Evolutionary conservation across 2,888 invertebrate species (phyloP).

Genomic region (Eupithecia exiguata): DNA sequence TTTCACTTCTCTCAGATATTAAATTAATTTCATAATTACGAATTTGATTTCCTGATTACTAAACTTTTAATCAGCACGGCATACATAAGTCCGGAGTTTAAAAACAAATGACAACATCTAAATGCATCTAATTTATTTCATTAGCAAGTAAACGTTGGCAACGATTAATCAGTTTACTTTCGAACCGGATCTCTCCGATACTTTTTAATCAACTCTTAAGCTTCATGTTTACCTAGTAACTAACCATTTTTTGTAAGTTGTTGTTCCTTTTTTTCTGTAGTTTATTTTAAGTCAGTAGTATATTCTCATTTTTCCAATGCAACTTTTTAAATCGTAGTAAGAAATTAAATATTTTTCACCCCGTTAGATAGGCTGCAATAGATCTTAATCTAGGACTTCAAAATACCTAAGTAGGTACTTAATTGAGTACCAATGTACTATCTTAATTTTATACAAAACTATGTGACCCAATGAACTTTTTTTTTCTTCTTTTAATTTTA

Average conservation of each 20-base stretch:
- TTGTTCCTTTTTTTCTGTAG: background rate
- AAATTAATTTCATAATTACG: background rate
- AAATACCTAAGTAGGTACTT: too few species aligned
- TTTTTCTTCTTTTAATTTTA: too few species aligned
- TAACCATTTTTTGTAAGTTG: conserved; percentile 15
- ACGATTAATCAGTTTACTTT: conserved; percentile 33
- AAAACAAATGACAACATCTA: conserved; percentile 18
- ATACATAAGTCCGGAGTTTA: background rate
- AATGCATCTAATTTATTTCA: conserved; percentile 27
- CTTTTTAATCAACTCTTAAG: conserved; percentile 20
- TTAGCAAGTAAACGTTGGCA: conserved; percentile 15
- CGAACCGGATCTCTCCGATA: conserved; percentile 36
- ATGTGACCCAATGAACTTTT: too few species aligned
- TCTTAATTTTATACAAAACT: too few species aligned
- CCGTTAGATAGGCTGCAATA: too few species aligned
- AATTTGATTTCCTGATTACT: background rate
- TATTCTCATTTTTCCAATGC: background rate
- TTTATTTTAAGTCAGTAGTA: background rate
- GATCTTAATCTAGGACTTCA: too few species aligned
- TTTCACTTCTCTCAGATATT: background rate
- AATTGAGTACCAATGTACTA: too few species aligned
- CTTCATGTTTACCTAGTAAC: conserved; percentile 25
- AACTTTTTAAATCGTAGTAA: conserved; percentile 18
- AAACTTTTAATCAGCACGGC: background rate
- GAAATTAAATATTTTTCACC: too few species aligned